Evolutionary conservation across 2,888 invertebrate species (phyloP).

Genomic region (Chymomyza procnemis): DNA sequence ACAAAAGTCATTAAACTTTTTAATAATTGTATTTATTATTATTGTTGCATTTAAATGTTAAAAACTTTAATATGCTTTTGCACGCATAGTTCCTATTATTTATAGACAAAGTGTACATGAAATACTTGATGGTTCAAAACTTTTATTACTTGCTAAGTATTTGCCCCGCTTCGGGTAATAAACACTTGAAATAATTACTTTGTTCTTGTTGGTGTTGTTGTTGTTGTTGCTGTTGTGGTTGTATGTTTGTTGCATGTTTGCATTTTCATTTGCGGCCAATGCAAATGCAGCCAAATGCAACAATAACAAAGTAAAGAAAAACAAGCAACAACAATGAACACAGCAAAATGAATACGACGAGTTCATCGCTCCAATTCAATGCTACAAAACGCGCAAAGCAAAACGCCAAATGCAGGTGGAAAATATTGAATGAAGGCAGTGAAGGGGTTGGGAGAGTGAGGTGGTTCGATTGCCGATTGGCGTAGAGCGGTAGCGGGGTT

Average conservation of each 20-base stretch:
- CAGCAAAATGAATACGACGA: slow-evolving; percentile 39
- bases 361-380: slow-evolving; percentile 78
- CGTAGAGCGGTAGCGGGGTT: too few species aligned
- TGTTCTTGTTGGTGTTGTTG: slow-evolving; percentile 18
- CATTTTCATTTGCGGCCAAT: slow-evolving; percentile 41
- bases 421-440: neutral
- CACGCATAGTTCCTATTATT: neutral
- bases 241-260: slow-evolving; percentile 31
- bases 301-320: slow-evolving; percentile 39
- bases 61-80: slow-evolving; percentile 8
- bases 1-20: too few species aligned
- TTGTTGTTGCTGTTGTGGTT: slow-evolving; percentile 12
- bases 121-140: neutral
- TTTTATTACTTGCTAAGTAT: neutral
- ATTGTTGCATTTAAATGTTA: slow-evolving; percentile 20
- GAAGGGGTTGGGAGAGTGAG: too few species aligned
- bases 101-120: neutral
- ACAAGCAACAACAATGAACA: slow-evolving; percentile 14
- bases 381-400: slow-evolving; percentile 36
- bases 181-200: slow-evolving; percentile 55
- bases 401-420: neutral
- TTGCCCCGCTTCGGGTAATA: slow-evolving; percentile 14
- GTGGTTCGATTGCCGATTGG: too few species aligned
- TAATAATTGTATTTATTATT: slow-evolving; percentile 31
- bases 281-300: slow-evolving; percentile 29